Evolutionary conservation across 2,113 vertebrate genomes (phyloP), one percentile per base, ranked within the genome.

Genomic region (Sylvietta virens): DNA sequence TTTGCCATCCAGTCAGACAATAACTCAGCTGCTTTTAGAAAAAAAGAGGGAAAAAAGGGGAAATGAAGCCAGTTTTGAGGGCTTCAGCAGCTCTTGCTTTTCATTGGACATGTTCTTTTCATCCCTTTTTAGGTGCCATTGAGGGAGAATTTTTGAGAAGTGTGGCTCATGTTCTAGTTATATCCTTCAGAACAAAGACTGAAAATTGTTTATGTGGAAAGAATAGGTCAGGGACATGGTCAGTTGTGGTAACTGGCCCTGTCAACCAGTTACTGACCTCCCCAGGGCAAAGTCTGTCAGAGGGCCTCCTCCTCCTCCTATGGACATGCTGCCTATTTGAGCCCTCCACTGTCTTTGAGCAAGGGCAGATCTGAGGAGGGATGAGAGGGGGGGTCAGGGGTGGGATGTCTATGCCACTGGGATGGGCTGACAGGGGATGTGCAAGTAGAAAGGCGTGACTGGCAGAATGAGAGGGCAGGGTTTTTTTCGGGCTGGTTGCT

Each of bases 11-110:
- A 58, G 47, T 64, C 50, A 73, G 76, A 83, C 27, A 93, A 58
- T 54, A 93, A 62, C 12, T 81, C 80, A 83, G 17, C 21, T 83
- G 51, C 60, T 90, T 83, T 86, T 35, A 73, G 66, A 87, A 85
- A 86, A 87, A 70, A 44, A 1, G 7, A 6, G 6, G 1, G 1
- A 1, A 13, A 35, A 65, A 27, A 5, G 2, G 5, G 3, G 11
- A 6, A 91, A 60, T 40, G 11, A 91, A 78, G 6, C 9, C 14
- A 37, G 31, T 67, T 90, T 79, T 69, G 53, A 82, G n/a, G 61
- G 15, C 22, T 91, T 94, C 60, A 64, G 13, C 24, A 78, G 30
- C 42, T 76, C 31, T 64, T 81, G 19, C 8, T 92, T 92, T 81
- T 70, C 23, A 51, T 1, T 35, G 24, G 11, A 17, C 10, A 7